Conservation (phyloP, 2,888 invertebrate genomes). For the Caenorhabditis japonica region DNA sequence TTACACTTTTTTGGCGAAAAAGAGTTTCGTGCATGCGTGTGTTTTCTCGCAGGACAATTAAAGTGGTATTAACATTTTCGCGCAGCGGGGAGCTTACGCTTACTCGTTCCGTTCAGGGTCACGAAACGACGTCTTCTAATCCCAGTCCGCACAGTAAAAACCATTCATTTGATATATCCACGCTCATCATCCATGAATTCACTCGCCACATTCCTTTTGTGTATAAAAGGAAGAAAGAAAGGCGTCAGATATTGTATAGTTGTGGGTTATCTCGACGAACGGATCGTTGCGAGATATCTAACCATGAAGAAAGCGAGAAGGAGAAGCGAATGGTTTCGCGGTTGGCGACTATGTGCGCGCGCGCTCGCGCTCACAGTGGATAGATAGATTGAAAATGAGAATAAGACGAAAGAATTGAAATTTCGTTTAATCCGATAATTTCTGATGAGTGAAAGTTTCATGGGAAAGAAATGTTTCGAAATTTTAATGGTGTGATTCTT, state of each 20-base stretch:
- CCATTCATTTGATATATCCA: slow-evolving; percentile 36
- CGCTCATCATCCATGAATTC: neutral
- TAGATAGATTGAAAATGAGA: too few relatives aligned
- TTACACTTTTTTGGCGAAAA: too few relatives aligned
- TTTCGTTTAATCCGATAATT: slow-evolving; percentile 36
- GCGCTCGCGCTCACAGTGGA: too few relatives aligned
- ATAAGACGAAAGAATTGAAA: too few relatives aligned
- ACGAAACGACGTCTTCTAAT: slow-evolving; percentile 15
- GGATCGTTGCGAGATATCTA: too few relatives aligned
- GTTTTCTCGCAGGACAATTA: too few relatives aligned
- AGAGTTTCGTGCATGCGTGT: too few relatives aligned
- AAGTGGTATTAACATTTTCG: slow-evolving; percentile 33
- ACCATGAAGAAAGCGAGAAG: slow-evolving; percentile 18
- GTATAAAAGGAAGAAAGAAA: too few relatives aligned
- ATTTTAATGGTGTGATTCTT: too few relatives aligned
- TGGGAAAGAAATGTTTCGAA: too few relatives aligned
- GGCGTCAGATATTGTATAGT: slow-evolving; percentile 30
- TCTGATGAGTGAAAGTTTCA: too few relatives aligned
- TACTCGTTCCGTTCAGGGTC: slow-evolving; percentile 22
- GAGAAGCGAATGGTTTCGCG: slow-evolving; percentile 14
- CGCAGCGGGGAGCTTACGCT: slow-evolving; percentile 34
- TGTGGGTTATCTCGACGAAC: slow-evolving; percentile 17
- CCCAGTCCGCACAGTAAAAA: slow-evolving; percentile 11
- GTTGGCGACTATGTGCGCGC: neutral
- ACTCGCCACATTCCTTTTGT: slow-evolving; percentile 2